Conservation (phyloP, 2,797 vertebrate species). For the Kryptolebias ocellatus region DNA sequence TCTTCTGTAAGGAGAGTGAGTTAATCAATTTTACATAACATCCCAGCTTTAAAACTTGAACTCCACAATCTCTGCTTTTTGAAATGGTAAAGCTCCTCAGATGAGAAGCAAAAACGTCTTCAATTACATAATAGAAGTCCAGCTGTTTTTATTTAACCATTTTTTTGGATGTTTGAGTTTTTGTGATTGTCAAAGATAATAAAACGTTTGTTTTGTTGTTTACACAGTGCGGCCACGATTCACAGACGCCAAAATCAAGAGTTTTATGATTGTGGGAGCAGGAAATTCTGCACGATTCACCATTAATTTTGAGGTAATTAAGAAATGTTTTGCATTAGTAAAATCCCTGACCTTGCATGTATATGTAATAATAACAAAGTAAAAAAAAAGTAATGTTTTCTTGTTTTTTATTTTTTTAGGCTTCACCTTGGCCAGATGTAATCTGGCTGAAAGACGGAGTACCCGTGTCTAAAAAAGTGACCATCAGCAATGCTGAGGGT, state of each 20-base stretch:
- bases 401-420: constrained; percentile 72
- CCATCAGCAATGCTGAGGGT: constrained; percentile 78
- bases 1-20: too few relatives aligned
- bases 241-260: constrained; percentile 83
- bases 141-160: too few relatives aligned
- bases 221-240: constrained; percentile 86
- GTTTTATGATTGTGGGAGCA: constrained; percentile 84
- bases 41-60: too few relatives aligned
- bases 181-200: neutral
- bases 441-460: constrained; percentile 89
- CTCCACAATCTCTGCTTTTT: too few relatives aligned
- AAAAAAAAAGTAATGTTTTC: neutral
- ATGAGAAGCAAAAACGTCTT: too few relatives aligned
- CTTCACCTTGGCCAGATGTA: constrained; percentile 85
- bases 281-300: constrained; percentile 85
- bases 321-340: neutral
- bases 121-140: too few relatives aligned
- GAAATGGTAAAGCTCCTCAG: too few relatives aligned
- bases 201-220: constrained; percentile 11
- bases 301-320: constrained; percentile 88
- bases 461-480: constrained; percentile 81
- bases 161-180: neutral
- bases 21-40: too few relatives aligned
- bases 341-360: neutral
- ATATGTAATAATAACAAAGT: neutral